Base-by-base conservation (phyloP, 2,888 invertebrate genomes). In the Trimorus sp. region DNA sequence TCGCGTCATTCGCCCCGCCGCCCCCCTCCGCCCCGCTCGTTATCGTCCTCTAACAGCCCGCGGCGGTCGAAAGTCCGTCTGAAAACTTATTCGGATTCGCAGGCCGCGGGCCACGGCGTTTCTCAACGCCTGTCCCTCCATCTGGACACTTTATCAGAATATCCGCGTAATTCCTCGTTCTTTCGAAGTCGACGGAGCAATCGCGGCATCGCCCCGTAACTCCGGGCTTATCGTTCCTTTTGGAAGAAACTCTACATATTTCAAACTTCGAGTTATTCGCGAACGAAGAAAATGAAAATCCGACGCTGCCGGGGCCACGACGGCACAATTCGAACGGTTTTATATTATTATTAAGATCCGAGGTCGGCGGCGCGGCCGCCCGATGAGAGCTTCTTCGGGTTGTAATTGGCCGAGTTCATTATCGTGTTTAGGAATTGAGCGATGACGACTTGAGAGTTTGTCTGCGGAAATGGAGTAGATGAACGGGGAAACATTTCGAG, bases 21-120 rank as follows among this genome's bases (percentile, higher is more conserved):
- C 78, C 66, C 75, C 59, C 70, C 68, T 69, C 68, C 71, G 77
- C 77, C 16, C 37, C 66, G 48, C 82, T 83, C 80, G 84, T 86
- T 89, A 88, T 89, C 88, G 83, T 86, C 84, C 85, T 74, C 87
- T 85, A 88, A 87, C 89, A 89, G 88, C 87, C 88, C 86, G 86
- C 88, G 88, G 88, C 87, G 62, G 71, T 70, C 63, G 71, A 69
- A 77, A 75, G 75, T 65, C 77, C 56, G 63, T 73, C 82, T 76
- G 68, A 65, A 68, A 85, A 86, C 83, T 84, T 83, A 81, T 84
- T 79, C 83, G 82, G 42, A 83, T 84, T 83, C 80, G 74, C 42
- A 76, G 75, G 69, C 84, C 77, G 62, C 79, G 71, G 82, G 83
- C 79, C 14, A 54, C 26, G 42, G 49, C 79, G 66, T 83, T 83